Evolutionary conservation across 2,113 vertebrate genomes (phyloP).

Genomic region (Mormyrus lacerda): DNA sequence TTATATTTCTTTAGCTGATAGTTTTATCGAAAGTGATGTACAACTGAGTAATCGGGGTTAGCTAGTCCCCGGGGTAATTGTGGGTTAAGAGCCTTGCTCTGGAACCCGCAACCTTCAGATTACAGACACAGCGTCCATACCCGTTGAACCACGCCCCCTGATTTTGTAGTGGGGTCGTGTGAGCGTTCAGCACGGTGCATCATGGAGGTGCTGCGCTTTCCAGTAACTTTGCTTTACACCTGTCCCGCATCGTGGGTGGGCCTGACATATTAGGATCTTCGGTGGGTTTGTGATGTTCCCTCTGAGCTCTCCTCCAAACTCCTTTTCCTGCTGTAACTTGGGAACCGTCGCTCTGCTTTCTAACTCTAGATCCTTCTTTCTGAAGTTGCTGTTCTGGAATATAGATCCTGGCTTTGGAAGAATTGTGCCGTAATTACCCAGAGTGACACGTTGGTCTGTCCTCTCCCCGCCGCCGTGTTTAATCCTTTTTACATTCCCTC

Average conservation of each 20-base stretch:
- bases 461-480: background rate
- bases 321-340: background rate
- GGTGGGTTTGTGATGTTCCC: background rate
- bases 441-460: conserved; percentile 9
- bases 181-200: background rate
- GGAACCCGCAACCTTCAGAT: background rate
- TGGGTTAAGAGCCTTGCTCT: background rate
- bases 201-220: background rate
- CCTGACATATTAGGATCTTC: background rate
- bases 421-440: conserved; percentile 20
- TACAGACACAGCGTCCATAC: background rate
- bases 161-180: background rate
- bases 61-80: background rate
- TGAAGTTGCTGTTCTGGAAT: conserved; percentile 49
- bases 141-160: background rate
- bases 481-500: conserved; percentile 1
- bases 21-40: background rate
- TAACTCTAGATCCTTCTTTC: conserved; percentile 32
- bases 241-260: background rate
- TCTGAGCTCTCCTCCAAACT: background rate
- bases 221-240: background rate
- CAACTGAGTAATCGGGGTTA: background rate
- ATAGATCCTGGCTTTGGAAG: conserved; percentile 50
- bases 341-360: conserved; percentile 16
- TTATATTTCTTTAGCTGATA: background rate